Percentiles rank a stretch among this genome's conserved stretches.
phyloP scores from a whole-genome alignment of 2,888 invertebrate genomes.

The Halocaridina rubra region DNA sequence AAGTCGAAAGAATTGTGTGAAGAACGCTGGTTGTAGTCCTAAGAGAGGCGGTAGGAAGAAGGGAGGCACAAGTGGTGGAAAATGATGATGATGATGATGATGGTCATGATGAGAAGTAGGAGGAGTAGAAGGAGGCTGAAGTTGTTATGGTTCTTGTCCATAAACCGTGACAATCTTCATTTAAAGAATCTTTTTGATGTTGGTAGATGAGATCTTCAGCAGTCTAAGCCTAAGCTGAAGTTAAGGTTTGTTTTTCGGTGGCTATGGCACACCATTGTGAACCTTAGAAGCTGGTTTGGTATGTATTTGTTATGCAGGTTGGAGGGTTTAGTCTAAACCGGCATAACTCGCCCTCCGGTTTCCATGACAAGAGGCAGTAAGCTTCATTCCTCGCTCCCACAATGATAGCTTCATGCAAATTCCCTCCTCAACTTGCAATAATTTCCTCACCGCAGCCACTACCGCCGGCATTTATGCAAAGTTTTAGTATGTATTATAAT shows the following conservation, averaged over 20 bases:
- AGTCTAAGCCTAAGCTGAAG: not conserved
- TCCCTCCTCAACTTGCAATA: conserved; percentile 37
- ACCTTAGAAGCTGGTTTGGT: not conserved
- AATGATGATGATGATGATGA: too few relatives aligned
- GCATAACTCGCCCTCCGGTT: conserved; percentile 9
- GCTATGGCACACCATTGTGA: not conserved
- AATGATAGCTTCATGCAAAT: conserved; percentile 52
- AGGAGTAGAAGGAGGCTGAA: too few relatives aligned
- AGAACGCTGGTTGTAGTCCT: not conserved
- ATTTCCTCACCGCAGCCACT: conserved; percentile 39
- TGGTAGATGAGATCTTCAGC: not conserved
- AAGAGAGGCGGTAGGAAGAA: not conserved
- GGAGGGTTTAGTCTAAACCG: not conserved
- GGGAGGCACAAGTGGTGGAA: not conserved
- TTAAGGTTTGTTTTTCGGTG: not conserved
- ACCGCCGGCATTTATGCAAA: conserved; percentile 46
- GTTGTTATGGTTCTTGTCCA: not conserved
- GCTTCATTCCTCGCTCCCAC: conserved; percentile 26
- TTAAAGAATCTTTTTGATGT: not conserved
- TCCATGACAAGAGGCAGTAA: conserved; percentile 55
- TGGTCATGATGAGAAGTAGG: too few relatives aligned
- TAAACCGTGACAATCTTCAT: not conserved
- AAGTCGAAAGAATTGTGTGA: not conserved
- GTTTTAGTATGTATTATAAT: conserved; percentile 54
- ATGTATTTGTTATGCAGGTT: not conserved